A percentile compares a stretch with the other conserved stretches of the same genome.
phyloP scores from a whole-genome alignment of 2,113 vertebrate species.

The Sigmodon hispidus region DNA sequence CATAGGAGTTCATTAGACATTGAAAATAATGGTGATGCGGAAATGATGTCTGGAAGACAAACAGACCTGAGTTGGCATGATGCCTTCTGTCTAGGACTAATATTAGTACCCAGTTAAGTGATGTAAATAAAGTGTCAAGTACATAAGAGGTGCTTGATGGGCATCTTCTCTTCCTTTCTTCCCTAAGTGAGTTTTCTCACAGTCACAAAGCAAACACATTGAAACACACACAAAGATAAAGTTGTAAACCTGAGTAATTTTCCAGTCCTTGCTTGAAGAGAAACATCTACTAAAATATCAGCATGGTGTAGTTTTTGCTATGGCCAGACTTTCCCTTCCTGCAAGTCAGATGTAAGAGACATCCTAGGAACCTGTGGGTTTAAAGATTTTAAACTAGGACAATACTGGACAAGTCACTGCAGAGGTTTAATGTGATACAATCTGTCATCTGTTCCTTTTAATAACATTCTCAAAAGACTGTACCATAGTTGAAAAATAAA shows the following conservation, averaged over 20 bases:
- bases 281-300: conserved; percentile 31
- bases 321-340: not conserved
- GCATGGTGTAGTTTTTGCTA: not conserved
- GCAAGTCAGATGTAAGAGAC: not conserved
- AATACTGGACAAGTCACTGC: not conserved
- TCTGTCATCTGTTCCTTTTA: not conserved
- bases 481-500: not conserved
- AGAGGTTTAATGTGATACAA: conserved; percentile 49
- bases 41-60: not conserved
- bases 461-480: conserved; percentile 10
- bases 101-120: not conserved
- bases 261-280: not conserved
- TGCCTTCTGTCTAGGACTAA: not conserved
- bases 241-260: not conserved
- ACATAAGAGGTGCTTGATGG: not conserved
- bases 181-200: not conserved
- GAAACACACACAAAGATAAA: conserved; percentile 23
- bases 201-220: conserved; percentile 20
- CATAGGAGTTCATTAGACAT: not conserved
- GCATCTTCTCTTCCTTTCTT: not conserved
- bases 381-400: not conserved
- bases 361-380: not conserved
- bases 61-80: not conserved
- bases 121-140: conserved; percentile 1
- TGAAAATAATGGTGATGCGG: not conserved